Conservation (phyloP, 2,113 vertebrate genomes). For the Cariama cristata region DNA sequence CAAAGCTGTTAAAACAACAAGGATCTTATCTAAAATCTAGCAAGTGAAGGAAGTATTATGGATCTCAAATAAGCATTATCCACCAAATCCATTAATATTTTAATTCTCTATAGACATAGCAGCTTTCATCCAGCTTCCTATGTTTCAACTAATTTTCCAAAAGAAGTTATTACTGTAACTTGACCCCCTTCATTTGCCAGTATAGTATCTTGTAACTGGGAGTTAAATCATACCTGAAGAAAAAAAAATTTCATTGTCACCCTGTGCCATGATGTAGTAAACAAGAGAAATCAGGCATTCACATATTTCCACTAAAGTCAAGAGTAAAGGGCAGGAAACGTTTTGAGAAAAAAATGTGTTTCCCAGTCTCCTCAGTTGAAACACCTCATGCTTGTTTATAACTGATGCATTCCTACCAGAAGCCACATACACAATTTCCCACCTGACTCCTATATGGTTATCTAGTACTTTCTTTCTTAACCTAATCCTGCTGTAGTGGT, state of each 20-base stretch:
- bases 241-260: not conserved
- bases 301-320: not conserved
- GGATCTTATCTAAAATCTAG: not conserved
- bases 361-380: not conserved
- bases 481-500: not conserved
- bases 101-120: not conserved
- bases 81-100: not conserved
- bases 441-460: rapidly evolving
- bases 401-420: not conserved
- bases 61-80: not conserved
- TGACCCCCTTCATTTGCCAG: not conserved
- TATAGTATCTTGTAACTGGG: not conserved
- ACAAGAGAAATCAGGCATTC: not conserved
- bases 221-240: not conserved
- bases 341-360: not conserved
- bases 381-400: not conserved
- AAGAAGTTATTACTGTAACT: not conserved
- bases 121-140: not conserved
- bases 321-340: not conserved
- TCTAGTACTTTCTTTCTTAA: not conserved
- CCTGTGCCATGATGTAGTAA: not conserved
- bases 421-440: not conserved
- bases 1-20: not conserved
- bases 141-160: not conserved
- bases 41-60: not conserved